A percentile compares a stretch with the other conserved stretches of the same genome.
Conservation (phyloP, 2,888 invertebrate genomes). For the Drosophila demipolita region DNA sequence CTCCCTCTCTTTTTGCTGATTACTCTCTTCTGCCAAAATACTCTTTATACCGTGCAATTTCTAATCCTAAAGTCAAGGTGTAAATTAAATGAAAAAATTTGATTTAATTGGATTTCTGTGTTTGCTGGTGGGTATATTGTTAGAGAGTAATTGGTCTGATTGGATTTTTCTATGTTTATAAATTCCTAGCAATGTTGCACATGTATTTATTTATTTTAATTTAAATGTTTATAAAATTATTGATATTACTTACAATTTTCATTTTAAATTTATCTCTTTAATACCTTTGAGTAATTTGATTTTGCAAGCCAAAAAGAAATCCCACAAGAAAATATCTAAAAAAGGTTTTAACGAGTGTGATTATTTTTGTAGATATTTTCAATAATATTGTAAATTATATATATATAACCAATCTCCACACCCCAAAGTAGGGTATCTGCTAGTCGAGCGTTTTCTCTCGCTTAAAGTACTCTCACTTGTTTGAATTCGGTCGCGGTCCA, state of each 20-base stretch:
- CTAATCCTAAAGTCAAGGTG: neutral
- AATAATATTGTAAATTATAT: neutral
- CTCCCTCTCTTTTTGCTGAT: slow-evolving; percentile 7
- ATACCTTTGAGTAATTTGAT: neutral
- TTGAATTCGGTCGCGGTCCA: slow-evolving; percentile 56
- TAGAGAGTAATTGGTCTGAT: neutral
- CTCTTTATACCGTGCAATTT: slow-evolving; percentile 22
- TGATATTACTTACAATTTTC: neutral
- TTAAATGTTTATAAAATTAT: neutral
- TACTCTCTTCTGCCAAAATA: slow-evolving; percentile 43
- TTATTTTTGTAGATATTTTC: neutral
- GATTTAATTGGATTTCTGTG: neutral
- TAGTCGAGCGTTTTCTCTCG: neutral
- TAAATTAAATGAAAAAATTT: neutral
- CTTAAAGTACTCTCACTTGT: slow-evolving; percentile 8
- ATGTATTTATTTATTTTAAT: neutral
- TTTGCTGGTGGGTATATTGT: neutral
- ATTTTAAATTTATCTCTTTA: neutral
- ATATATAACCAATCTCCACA: neutral
- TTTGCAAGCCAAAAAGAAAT: neutral
- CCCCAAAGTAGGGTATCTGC: neutral
- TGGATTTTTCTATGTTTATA: neutral
- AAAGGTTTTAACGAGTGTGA: too few species aligned
- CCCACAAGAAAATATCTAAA: neutral
- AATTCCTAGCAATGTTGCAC: neutral